Conservation (phyloP, 2,113 vertebrate genomes). For the Carassius carassius region DNA sequence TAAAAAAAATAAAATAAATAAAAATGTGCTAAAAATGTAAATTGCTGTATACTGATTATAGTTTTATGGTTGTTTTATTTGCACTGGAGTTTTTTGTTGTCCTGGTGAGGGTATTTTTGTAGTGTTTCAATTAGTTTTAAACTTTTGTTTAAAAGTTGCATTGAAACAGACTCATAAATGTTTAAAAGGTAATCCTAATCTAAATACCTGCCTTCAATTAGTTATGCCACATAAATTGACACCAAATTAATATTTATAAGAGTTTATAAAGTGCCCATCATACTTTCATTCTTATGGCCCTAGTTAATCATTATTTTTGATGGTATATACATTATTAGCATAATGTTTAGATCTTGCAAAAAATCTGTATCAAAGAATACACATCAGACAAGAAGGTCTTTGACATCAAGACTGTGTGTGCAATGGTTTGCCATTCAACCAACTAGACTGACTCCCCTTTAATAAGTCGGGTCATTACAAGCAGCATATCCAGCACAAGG, state of each 20-base stretch:
- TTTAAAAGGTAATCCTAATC: background rate
- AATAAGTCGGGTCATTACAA: conserved; percentile 36
- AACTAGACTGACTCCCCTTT: background rate
- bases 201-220: background rate
- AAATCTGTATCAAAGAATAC: conserved; percentile 18
- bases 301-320: background rate
- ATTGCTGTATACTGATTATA: too few relatives aligned
- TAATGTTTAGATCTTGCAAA: background rate
- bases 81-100: background rate
- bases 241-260: background rate
- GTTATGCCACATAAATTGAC: background rate
- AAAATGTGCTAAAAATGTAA: too few relatives aligned
- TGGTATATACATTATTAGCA: background rate
- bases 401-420: background rate
- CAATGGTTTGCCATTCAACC: background rate
- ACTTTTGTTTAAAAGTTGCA: background rate
- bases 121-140: background rate
- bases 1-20: too few relatives aligned
- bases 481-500: background rate
- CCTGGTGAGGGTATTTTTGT: background rate
- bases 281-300: background rate
- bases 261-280: background rate
- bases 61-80: background rate
- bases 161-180: background rate
- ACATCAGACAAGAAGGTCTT: conserved; percentile 4